Evolutionary conservation across 2,888 invertebrate genomes (phyloP), one percentile per base, ranked within the genome.

Genomic region (Junonia oenone): DNA sequence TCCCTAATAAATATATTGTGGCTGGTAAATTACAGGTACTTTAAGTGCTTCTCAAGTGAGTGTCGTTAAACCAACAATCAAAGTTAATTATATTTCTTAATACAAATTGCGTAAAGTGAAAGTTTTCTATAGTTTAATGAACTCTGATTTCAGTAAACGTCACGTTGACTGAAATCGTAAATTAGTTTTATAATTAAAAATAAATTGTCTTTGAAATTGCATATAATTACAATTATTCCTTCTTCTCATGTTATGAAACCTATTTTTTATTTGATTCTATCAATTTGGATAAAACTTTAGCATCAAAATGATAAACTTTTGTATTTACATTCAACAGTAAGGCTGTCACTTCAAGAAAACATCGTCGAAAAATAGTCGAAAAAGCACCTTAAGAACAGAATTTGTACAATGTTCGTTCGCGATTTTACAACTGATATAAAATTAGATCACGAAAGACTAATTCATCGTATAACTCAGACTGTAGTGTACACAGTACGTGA

Each of bases 401-500:
- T 55, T 45, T 43, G 35, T 54, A 38, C 45, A 54, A 54, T 49
- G 40, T 51, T 54, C 19, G 56, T 40, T 53, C 50, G 50, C 55
- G 31, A 53, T 58, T 54, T 56, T 55, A 54, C 55, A 62, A 55
- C 55, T 59, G 59, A 62, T 60, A 63, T 58, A 58, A 63, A 63
- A 62, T 62, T 56, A 58, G 56, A 63, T 62, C 63, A 63, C 61
- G 61, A 64, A 59, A 63, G 58, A 54, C 63, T 61, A 64, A 64
- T 65, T 62, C 59, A 63, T 59, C 59, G 50, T 58, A 61, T 55
- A 62, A 57, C 58, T 63, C 56, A 61, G 58, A 49, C 61, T 59
- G 61, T 58, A 63, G 59, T 63, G 56, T 62, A 65, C 59, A 60
- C 58, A 60, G 64, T 67, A 68, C 67, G 67, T 67, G 68, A 63